Percentiles rank a stretch among this genome's conserved stretches.
phyloP scores from a whole-genome alignment of 2,113 vertebrate species.

The Psophia crepitans region DNA sequence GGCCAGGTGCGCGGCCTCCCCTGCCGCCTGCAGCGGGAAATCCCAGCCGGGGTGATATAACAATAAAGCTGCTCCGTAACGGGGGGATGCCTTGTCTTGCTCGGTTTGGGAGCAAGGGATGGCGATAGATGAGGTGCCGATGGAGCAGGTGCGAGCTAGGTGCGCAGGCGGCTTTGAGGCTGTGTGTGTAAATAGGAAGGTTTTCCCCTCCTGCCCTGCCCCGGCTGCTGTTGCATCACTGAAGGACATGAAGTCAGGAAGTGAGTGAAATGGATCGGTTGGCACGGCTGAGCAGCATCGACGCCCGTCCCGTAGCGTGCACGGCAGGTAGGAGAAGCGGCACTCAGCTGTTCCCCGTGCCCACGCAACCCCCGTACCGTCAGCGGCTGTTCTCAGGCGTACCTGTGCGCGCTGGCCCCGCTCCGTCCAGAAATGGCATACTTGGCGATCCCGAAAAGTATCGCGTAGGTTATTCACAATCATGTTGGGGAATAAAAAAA shows the following conservation, averaged over 20 bases:
- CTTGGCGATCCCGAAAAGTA: neutral
- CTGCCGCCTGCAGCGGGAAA: neutral
- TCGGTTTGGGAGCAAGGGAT: neutral
- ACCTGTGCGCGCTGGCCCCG: neutral
- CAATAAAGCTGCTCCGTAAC: neutral
- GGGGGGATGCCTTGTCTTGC: neutral
- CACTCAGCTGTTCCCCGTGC: rapidly evolving
- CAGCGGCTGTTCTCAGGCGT: neutral
- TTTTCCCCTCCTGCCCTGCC: rapidly evolving
- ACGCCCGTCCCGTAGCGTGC: neutral
- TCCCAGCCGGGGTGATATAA: neutral
- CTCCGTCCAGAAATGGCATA: rapidly evolving
- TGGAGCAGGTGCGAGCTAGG: rapidly evolving
- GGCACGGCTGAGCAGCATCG: neutral
- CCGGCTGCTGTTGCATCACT: neutral
- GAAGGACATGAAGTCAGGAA: neutral
- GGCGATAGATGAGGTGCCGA: rapidly evolving
- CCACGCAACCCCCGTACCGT: rapidly evolving
- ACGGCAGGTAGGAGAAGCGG: neutral
- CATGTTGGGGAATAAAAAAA: neutral
- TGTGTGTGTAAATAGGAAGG: too few relatives aligned
- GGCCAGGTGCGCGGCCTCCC: neutral
- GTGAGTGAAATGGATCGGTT: neutral
- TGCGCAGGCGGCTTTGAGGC: neutral
- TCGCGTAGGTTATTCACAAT: neutral